These are phyloP conservation scores for Oligia fasciuncula DNA, from an alignment of 2,888 invertebrate species.

Conservation along the genomic window DNA sequence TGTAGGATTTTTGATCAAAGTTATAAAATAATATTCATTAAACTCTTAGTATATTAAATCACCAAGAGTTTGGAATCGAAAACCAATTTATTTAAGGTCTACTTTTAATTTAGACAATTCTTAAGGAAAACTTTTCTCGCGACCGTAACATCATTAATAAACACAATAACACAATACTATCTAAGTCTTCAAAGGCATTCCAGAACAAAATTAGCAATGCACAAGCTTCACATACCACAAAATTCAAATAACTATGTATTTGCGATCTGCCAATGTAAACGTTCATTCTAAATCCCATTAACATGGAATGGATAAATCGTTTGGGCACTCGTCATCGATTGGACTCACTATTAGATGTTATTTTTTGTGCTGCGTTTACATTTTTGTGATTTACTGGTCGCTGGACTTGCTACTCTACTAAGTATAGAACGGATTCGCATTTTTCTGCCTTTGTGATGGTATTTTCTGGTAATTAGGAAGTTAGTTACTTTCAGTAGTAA, in stretches of 20 bases:
- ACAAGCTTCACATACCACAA: slow-evolving; percentile 5
- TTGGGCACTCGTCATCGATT: slow-evolving; percentile 53
- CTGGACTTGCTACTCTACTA: slow-evolving; percentile 28
- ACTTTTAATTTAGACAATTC: neutral
- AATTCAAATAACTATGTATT: slow-evolving; percentile 47
- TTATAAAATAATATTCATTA: neutral
- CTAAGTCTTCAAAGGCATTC: slow-evolving; percentile 32
- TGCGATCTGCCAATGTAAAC: slow-evolving; percentile 51
- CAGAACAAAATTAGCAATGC: slow-evolving; percentile 15
- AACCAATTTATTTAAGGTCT: neutral
- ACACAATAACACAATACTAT: slow-evolving; percentile 3
- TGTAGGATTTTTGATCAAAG: neutral
- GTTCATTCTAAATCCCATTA: slow-evolving; percentile 41
- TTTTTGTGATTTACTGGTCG: neutral
- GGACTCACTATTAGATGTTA: slow-evolving; percentile 3
- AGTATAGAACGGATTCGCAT: neutral
- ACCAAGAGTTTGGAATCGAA: neutral
- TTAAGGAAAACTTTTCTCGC: neutral
- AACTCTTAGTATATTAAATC: neutral
- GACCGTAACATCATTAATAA: neutral
- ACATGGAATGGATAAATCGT: slow-evolving; percentile 32
- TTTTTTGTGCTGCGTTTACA: slow-evolving; percentile 27
- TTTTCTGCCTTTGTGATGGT: neutral
- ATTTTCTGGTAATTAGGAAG: neutral
- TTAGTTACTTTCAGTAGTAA: neutral